Percentiles rank a stretch among this genome's conserved stretches.
Evolutionary conservation across 2,797 vertebrate genomes (phyloP).

Genomic region (Sebastes dallii): DNA sequence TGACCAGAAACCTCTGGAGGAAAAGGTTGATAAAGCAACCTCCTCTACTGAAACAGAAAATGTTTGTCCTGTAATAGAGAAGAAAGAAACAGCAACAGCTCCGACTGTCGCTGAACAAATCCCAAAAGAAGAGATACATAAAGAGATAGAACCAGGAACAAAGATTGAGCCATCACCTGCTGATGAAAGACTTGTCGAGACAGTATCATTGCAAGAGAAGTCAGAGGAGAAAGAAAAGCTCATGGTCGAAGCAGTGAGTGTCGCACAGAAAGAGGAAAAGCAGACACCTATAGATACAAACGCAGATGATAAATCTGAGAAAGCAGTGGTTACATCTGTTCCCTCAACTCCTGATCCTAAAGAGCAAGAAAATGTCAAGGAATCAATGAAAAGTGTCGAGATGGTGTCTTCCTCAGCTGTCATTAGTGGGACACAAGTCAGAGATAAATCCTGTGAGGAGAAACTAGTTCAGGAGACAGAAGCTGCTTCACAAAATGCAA

Average conservation of each 20-base stretch:
- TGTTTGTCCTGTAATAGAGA: constrained; percentile 21
- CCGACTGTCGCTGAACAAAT: constrained; percentile 3
- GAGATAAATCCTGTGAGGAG: constrained; percentile 15
- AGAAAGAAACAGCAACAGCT: constrained; percentile 22
- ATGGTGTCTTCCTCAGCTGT: constrained; percentile 7
- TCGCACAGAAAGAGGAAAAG: constrained; percentile 18
- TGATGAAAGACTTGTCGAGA: constrained; percentile 23
- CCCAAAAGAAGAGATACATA: constrained; percentile 32
- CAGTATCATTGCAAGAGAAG: constrained; percentile 15
- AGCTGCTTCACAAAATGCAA: constrained; percentile 23
- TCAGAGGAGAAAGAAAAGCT: constrained; percentile 18
- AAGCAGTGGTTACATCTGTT: constrained; percentile 4
- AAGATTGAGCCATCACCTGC: background rate
- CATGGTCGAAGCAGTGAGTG: background rate
- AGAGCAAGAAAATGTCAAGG: constrained; percentile 26
- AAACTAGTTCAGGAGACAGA: constrained; percentile 14
- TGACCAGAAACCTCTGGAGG: constrained; percentile 32
- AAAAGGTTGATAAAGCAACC: constrained; percentile 19
- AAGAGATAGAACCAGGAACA: constrained; percentile 28
- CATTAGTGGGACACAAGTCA: constrained; percentile 27
- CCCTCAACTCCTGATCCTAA: constrained; percentile 6
- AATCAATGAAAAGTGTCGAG: constrained; percentile 25
- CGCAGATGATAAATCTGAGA: constrained; percentile 28
- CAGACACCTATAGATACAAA: constrained; percentile 6
- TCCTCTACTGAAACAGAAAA: constrained; percentile 27